A percentile compares a stretch with the other conserved stretches of the same genome.
Evolutionary conservation across 2,113 vertebrate species (phyloP).

Genomic region (Hepsetus odoe): DNA sequence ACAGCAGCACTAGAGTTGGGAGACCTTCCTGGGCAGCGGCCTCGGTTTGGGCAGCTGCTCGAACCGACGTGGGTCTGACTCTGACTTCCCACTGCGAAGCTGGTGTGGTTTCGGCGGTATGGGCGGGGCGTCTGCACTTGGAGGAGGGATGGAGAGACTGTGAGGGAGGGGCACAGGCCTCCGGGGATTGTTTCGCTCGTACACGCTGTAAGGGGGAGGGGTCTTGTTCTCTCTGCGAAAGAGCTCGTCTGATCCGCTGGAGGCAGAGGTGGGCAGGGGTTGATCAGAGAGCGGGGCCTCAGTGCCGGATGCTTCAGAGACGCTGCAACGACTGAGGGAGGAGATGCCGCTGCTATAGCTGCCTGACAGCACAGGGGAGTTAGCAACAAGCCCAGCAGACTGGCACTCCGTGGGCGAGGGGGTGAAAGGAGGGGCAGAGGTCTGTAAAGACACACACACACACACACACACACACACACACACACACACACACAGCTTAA

Average conservation of each 20-base stretch:
- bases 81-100: constrained; percentile 81
- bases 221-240: constrained; percentile 90
- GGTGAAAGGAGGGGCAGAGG: constrained; percentile 85
- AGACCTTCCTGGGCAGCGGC: constrained; percentile 94
- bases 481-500: too few relatives aligned
- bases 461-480: too few relatives aligned
- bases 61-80: constrained; percentile 80
- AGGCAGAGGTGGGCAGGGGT: constrained; percentile 73
- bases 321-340: constrained; percentile 94
- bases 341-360: constrained; percentile 98
- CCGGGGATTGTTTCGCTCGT: constrained; percentile 87
- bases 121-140: constrained; percentile 82
- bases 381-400: constrained; percentile 85
- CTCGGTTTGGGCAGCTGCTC: constrained; percentile 84
- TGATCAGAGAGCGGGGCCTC: constrained; percentile 81
- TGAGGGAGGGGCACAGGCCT: constrained; percentile 91
- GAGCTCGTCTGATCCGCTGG: constrained; percentile 83
- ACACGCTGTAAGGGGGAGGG: constrained; percentile 92
- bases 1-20: constrained; percentile 85
- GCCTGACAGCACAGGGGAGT: constrained; percentile 90
- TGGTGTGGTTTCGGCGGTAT: constrained; percentile 93
- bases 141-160: constrained; percentile 87
- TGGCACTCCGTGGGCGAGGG: constrained; percentile 94
- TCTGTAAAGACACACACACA: constrained; percentile 69
- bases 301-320: constrained; percentile 91